A percentile compares a stretch with the other conserved stretches of the same genome.
These are phyloP conservation scores for Asteroscopus sphinx DNA, from an alignment of 2,888 invertebrate species.

Conservation along the genomic window DNA sequence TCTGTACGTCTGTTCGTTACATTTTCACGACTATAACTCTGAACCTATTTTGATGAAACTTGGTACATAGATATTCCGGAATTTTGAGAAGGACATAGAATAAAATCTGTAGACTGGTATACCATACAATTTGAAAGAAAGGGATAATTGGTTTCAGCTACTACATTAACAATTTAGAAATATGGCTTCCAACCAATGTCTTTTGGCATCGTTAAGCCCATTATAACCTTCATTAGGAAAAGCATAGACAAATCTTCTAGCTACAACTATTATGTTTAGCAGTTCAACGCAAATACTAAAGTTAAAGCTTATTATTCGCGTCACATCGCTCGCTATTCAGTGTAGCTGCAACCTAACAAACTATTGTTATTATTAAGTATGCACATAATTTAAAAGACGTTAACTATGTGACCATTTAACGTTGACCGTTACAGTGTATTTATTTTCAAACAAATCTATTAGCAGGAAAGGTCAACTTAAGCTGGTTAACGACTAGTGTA, in stretches of 20 bases:
- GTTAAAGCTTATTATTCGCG: conserved; percentile 39
- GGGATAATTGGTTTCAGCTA: background rate
- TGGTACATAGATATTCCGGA: no score
- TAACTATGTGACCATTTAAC: conserved; percentile 37
- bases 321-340: conserved; percentile 33
- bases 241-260: conserved; percentile 17
- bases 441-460: conserved; percentile 31
- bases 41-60: no score
- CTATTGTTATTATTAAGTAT: conserved; percentile 52
- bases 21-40: no score
- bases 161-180: background rate
- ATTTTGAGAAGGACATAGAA: no score
- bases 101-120: no score
- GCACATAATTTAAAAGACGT: conserved; percentile 55
- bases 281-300: conserved; percentile 22
- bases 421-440: conserved; percentile 40
- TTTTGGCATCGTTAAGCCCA: background rate
- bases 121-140: no score
- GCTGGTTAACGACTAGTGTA: conserved; percentile 27
- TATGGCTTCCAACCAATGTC: background rate
- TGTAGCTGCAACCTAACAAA: conserved; percentile 39
- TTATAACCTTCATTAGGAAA: conserved; percentile 14
- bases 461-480: conserved; percentile 27
- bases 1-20: no score
- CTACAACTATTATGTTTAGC: background rate